Percentiles rank a stretch among this genome's conserved stretches.
These are phyloP conservation scores for Recurvirostra avosetta DNA, from an alignment of 2,113 vertebrate species.

Conservation along the genomic window DNA sequence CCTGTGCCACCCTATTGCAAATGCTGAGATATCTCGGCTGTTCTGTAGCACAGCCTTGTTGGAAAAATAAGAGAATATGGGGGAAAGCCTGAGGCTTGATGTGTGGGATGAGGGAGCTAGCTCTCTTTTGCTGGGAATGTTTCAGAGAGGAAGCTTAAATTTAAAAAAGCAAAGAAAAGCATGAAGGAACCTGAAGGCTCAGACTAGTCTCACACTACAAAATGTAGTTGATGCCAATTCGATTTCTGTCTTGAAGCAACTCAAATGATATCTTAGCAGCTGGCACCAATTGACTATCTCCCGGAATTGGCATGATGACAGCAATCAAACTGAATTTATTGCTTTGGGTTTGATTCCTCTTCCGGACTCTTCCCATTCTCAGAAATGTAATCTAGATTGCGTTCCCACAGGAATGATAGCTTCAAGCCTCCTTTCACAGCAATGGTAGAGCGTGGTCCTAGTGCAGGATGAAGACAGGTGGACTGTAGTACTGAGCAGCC, in stretches of 20 bases:
- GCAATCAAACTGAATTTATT: conserved; percentile 62
- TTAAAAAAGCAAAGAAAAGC: background rate
- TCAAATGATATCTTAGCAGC: conserved; percentile 35
- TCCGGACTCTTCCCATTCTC: conserved; percentile 49
- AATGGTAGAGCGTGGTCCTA: background rate
- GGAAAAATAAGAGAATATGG: background rate
- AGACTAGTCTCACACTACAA: background rate
- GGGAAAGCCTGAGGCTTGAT: background rate
- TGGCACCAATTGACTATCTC: conserved; percentile 52
- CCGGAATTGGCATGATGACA: conserved; percentile 58
- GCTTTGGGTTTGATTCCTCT: conserved; percentile 51
- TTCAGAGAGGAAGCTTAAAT: background rate
- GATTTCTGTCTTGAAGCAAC: conserved; percentile 39
- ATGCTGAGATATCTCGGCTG: background rate
- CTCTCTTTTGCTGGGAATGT: background rate
- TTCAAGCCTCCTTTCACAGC: background rate
- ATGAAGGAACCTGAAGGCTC: background rate
- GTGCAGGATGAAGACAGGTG: background rate
- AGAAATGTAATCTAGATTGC: conserved; percentile 48
- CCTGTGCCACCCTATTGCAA: background rate
- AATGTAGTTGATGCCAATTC: conserved; percentile 50
- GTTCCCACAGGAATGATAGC: conserved; percentile 10
- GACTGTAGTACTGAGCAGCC: background rate
- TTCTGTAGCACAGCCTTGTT: background rate
- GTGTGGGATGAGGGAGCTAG: background rate